These are phyloP conservation scores for Cirrhinus molitorella DNA, from an alignment of 2,797 vertebrate species.

Conservation along the genomic window DNA sequence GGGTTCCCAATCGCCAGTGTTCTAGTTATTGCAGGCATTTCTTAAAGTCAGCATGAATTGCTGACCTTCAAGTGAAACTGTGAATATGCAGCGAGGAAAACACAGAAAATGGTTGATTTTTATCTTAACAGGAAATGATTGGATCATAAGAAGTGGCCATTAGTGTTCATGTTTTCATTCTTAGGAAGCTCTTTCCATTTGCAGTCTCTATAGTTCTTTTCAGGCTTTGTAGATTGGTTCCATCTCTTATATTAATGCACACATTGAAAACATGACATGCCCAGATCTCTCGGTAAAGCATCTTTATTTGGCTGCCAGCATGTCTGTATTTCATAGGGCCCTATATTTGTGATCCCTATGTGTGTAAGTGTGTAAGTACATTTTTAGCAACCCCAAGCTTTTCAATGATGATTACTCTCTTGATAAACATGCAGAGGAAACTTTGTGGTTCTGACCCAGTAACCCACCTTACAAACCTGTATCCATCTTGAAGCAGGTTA, in stretches of 20 bases:
- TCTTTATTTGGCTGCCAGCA: neutral
- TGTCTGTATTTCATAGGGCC: neutral
- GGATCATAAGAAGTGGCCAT: neutral
- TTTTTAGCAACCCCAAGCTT: neutral
- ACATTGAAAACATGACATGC: neutral
- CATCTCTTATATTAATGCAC: neutral
- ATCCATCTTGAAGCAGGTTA: conserved; percentile 17
- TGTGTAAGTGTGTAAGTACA: too few species aligned
- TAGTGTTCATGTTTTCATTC: neutral
- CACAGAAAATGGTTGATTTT: neutral
- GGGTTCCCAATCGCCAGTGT: neutral
- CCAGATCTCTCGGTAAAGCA: neutral
- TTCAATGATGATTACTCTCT: neutral
- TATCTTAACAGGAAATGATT: neutral
- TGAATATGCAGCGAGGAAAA: neutral
- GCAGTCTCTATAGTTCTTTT: neutral
- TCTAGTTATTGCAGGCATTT: neutral
- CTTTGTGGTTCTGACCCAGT: neutral
- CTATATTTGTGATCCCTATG: neutral
- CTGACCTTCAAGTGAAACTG: neutral
- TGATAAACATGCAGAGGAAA: conserved; percentile 23
- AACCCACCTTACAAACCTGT: conserved; percentile 4
- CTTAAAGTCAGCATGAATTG: neutral
- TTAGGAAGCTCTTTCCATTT: neutral
- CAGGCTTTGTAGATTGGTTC: neutral